Base-by-base conservation (phyloP, 2,113 vertebrate species). In the Peromyscus maniculatus region DNA sequence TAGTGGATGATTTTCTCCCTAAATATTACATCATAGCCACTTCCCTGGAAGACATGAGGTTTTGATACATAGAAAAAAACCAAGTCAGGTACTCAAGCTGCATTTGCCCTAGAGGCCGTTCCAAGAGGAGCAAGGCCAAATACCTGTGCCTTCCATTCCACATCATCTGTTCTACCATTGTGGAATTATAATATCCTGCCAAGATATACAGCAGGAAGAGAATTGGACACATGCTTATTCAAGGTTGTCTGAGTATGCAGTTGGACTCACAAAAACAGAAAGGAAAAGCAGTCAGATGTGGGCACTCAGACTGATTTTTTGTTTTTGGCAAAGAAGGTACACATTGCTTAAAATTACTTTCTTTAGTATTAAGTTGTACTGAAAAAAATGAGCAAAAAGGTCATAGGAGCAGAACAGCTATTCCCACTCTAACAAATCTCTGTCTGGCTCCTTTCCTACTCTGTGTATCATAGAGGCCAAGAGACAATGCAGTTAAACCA, bases 291-390 rank as follows among this genome's bases (percentile, higher is more conserved):
- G 3, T 71, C 3, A 55, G 31, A 89, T 22, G 39, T 78, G 49
- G 39, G 66, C 71, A 22, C 57, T 88, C 28, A 64, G 83, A 72
- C 3, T 19, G 4, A 74, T 43, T 62, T 87, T 55, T 87, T 87
- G 87, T 91, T 96, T 89, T 91, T 91, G 67, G 49, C 62, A 91
- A 96, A 64, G 52, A 82, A 69, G 31, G 13, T 52, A 57, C 10
- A 22, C 33, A n/a, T 46, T 52, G 11, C 59, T 96, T 95, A 59
- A 93, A 93, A 94, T 82, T 55, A 93, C 31, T 83, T 21, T 55
- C 3, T 89, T 95, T 95, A n/a, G 3, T 91, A 80, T 75, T 97
- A 78, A 43, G 39, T 93, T 91, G 83, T 96, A 49, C 55, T 52
- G 28, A 89, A 90, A 89, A 64, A 91, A 36, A 62, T 94, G 69